Evolutionary conservation across 2,888 invertebrate genomes (phyloP), one percentile per base, ranked within the genome.

Genomic region (Aromia moschata): DNA sequence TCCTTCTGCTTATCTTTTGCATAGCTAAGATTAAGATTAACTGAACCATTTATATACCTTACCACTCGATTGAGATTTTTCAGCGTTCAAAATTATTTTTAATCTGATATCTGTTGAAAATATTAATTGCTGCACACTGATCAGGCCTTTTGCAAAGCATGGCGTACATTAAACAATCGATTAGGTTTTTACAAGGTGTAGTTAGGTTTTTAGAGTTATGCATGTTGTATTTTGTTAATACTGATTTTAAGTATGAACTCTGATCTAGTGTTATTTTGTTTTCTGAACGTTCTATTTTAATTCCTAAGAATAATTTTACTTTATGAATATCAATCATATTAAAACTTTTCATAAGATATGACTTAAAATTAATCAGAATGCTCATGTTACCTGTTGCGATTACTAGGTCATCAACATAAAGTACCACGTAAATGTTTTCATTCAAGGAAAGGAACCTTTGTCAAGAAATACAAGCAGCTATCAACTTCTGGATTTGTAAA

Each of bases 171-270:
- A 64, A 45, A 31, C 59, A 64, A 1, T 53, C 62, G 16, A 68
- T 49, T 52, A 64, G 20, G 16, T 68, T 59, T 55, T 49, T 40
- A 43, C 62, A 67, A n/a, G 56, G 68, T 17, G 68, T 66, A 51
- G 60, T 52, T 2, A 62, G 46, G 11, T 52, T 15, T 41, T 64
- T 63, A 16, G 56, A 63, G 16, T 64, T 46, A 67, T 12, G 57
- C 67, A 67, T 72, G 56, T 70, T 63, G 63, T 66, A 70, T 62
- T 67, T 70, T 18, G 44, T 60, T 58, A 72, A 59, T 14, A 73
- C 40, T 14, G 45, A 58, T 56, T 69, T 62, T 53, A 73, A 20
- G 37, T 70, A 58, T 41, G 16, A 2, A 45, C 37, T 56, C 52
- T 64, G 57, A 40, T 62, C 45, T 17, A 62, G 16, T n/a, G 56